These are phyloP conservation scores for Hoplodrina ambigua DNA, from an alignment of 2,888 invertebrate species.

Conservation along the genomic window DNA sequence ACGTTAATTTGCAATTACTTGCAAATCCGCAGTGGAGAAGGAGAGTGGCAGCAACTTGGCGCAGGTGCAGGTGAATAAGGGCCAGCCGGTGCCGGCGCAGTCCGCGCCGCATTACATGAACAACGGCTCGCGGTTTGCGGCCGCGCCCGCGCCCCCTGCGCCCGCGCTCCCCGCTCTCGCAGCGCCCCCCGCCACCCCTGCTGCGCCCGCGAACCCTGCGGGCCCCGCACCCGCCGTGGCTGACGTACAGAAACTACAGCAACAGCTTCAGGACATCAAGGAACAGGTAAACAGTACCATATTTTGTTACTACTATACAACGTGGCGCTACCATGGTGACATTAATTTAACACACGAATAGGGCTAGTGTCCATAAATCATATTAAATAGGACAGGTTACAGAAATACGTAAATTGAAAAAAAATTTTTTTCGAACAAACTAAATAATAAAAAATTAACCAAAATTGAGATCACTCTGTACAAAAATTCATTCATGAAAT, in stretches of 20 bases:
- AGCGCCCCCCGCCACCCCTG: constrained; percentile 16
- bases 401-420: no score
- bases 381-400: no score
- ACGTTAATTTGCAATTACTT: not conserved
- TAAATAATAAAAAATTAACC: no score
- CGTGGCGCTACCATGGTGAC: no score
- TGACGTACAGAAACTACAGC: constrained; percentile 94
- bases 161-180: constrained; percentile 39
- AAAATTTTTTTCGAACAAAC: no score
- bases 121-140: constrained; percentile 81
- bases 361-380: no score
- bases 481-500: no score
- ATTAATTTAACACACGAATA: no score
- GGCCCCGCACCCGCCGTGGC: constrained; percentile 70
- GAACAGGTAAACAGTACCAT: constrained; percentile 93
- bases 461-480: no score
- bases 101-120: constrained; percentile 88
- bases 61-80: constrained; percentile 87
- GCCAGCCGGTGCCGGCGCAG: constrained; percentile 83
- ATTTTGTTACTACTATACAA: no score
- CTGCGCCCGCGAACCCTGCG: constrained; percentile 64
- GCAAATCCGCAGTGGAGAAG: constrained; percentile 73
- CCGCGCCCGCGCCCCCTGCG: constrained; percentile 76
- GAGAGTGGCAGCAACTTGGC: constrained; percentile 84
- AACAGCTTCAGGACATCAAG: constrained; percentile 98